These are phyloP conservation scores for Spea bombifrons DNA, from an alignment of 2,113 vertebrate genomes.

Conservation along the genomic window DNA sequence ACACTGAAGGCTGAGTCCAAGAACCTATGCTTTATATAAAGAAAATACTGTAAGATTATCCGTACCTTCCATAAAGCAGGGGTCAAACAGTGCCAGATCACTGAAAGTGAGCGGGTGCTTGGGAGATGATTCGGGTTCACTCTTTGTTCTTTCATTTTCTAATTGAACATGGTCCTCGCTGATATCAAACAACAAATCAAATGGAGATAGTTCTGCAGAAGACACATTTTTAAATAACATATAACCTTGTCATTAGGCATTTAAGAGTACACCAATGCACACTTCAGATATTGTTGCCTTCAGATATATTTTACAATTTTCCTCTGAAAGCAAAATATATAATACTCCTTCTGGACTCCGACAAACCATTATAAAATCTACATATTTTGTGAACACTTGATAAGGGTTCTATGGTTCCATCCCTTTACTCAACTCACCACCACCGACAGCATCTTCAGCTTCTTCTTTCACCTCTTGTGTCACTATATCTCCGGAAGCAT, in stretches of 20 bases:
- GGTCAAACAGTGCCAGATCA: constrained; percentile 84
- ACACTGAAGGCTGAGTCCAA: too few relatives aligned
- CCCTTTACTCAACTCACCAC: constrained; percentile 7
- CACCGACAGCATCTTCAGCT: neutral
- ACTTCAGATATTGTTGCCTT: too few relatives aligned
- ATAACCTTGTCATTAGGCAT: too few relatives aligned
- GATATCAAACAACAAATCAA: constrained; percentile 67
- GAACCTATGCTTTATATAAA: too few relatives aligned
- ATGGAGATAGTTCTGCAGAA: constrained; percentile 32
- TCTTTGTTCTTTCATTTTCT: constrained; percentile 45
- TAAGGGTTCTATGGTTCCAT: too few relatives aligned
- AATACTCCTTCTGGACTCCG: too few relatives aligned
- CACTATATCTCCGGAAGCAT: neutral
- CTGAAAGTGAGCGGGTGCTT: constrained; percentile 64
- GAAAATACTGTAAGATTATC: too few relatives aligned
- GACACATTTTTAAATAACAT: constrained; percentile 43
- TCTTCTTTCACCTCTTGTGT: neutral
- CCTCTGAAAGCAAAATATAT: too few relatives aligned
- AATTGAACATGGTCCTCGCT: constrained; percentile 22
- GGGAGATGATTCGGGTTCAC: constrained; percentile 41
- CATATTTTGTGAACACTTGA: too few relatives aligned
- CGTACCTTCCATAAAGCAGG: constrained; percentile 79
- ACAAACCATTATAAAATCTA: too few relatives aligned
- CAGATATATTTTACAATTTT: too few relatives aligned
- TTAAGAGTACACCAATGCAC: too few relatives aligned